These are phyloP conservation scores for Ornithoptera priamus DNA, from an alignment of 2,888 invertebrate species.

Conservation along the genomic window DNA sequence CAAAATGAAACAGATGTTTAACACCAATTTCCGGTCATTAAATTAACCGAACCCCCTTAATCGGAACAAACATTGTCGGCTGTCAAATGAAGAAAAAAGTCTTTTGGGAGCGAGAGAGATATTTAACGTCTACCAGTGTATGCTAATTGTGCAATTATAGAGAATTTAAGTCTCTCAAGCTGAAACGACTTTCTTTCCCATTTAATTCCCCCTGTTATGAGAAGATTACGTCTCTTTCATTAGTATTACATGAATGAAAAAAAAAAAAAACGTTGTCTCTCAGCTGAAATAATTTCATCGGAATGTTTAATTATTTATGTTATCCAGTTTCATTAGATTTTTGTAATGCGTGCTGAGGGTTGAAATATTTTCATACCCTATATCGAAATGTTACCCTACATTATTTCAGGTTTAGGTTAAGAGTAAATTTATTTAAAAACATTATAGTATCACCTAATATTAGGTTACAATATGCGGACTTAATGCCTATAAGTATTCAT, in stretches of 20 bases:
- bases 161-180: constrained; percentile 27
- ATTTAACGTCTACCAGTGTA: constrained; percentile 26
- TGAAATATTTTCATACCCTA: too few species aligned
- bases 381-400: too few species aligned
- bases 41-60: neutral
- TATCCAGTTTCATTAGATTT: neutral
- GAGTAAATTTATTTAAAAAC: too few species aligned
- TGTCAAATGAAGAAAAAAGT: constrained; percentile 23
- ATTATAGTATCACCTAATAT: too few species aligned
- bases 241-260: constrained; percentile 16
- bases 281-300: neutral
- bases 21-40: constrained; percentile 2
- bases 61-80: constrained; percentile 23
- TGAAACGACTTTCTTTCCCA: constrained; percentile 16
- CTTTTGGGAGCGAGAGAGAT: constrained; percentile 11
- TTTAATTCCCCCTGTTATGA: constrained; percentile 21
- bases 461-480: too few species aligned
- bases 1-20: constrained; percentile 10
- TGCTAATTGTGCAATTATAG: constrained; percentile 29
- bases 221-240: constrained; percentile 23
- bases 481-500: too few species aligned
- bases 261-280: constrained; percentile 18
- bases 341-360: too few species aligned
- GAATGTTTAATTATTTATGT: neutral
- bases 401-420: too few species aligned